phyloP scores from a whole-genome alignment of 2,888 invertebrate genomes.

The Phyllotreta cruciferae region DNA sequence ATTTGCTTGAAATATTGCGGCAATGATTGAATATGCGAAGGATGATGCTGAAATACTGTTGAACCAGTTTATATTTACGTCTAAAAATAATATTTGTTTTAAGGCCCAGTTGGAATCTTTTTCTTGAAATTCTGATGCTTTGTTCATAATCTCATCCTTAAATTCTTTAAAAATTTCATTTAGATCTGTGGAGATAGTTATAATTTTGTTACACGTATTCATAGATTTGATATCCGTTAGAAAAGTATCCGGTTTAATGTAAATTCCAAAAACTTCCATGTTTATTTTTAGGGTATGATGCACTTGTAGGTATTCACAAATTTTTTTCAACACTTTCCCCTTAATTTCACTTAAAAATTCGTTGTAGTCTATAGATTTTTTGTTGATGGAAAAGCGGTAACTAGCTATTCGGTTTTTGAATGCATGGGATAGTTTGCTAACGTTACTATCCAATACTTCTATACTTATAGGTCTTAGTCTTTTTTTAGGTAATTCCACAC shows the following conservation, averaged over 20 bases:
- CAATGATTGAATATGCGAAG: background rate
- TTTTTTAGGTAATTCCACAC: background rate
- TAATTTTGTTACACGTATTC: too few relatives aligned
- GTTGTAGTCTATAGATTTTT: background rate
- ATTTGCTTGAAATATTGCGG: slow-evolving; percentile 5
- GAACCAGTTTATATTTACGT: too few relatives aligned
- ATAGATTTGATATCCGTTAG: too few relatives aligned
- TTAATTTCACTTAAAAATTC: background rate
- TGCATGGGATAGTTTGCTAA: background rate
- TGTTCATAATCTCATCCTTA: too few relatives aligned
- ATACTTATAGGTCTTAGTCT: background rate
- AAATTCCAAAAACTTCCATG: too few relatives aligned
- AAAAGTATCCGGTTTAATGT: too few relatives aligned
- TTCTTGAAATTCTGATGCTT: too few relatives aligned
- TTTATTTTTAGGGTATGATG: too few relatives aligned
- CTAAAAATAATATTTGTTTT: too few relatives aligned
- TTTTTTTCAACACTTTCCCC: background rate
- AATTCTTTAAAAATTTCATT: too few relatives aligned
- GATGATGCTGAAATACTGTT: background rate
- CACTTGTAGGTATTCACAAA: background rate
- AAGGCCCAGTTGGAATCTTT: background rate
- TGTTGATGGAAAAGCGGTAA: background rate
- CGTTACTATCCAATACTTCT: background rate
- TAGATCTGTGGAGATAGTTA: too few relatives aligned
- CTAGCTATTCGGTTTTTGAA: background rate